Conservation (phyloP, 2,888 invertebrate species). For the Cataglyphis cursor region DNA sequence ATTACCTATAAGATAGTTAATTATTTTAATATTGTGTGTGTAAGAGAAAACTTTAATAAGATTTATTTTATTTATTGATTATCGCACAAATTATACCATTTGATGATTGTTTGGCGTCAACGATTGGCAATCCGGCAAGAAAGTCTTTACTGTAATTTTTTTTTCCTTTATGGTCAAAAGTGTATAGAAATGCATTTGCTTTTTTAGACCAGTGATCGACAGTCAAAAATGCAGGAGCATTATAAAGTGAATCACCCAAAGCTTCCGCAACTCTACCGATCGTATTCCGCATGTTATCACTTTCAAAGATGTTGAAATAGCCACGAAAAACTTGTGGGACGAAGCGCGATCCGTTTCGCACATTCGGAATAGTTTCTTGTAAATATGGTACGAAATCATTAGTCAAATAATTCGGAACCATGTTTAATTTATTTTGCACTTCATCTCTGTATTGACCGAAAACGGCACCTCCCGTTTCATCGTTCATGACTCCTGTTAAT, state of each 20-base stretch:
- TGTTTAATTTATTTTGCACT: constrained; percentile 84
- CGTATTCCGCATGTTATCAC: constrained; percentile 82
- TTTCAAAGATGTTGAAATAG: constrained; percentile 71
- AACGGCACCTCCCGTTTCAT: constrained; percentile 91
- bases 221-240: constrained; percentile 92
- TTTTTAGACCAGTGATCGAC: constrained; percentile 91
- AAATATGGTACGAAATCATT: constrained; percentile 85
- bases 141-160: constrained; percentile 90
- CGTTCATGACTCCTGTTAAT: constrained; percentile 91
- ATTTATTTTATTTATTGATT: not conserved
- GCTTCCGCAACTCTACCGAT: constrained; percentile 89
- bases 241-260: constrained; percentile 92
- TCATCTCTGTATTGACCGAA: constrained; percentile 87
- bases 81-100: constrained; percentile 31
- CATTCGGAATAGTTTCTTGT: constrained; percentile 83
- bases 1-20: constrained; percentile 53
- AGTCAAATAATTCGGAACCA: constrained; percentile 86
- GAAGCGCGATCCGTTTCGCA: constrained; percentile 73
- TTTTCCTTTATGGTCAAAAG: constrained; percentile 91
- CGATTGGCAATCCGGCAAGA: constrained; percentile 90
- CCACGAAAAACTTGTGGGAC: constrained; percentile 76
- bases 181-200: constrained; percentile 91
- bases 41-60: not conserved
- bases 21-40: constrained; percentile 3
- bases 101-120: constrained; percentile 85